Conservation (phyloP, 1,140 invertebrate species). For the Gyrodactylus salaris region DNA sequence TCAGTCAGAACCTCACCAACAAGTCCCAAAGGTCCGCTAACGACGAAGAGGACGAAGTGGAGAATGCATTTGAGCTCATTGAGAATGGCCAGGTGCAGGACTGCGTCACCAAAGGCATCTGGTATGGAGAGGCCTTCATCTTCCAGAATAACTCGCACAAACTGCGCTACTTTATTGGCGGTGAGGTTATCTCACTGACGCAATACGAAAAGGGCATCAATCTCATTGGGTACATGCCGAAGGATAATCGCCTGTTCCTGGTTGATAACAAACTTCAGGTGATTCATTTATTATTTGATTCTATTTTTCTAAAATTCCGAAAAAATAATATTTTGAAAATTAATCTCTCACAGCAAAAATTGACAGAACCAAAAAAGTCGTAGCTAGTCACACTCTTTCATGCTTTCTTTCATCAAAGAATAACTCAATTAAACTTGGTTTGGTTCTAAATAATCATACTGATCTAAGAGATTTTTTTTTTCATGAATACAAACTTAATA, state of each 20-base stretch:
- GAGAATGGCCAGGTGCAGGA: conserved; percentile 41
- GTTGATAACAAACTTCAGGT: conserved; percentile 74
- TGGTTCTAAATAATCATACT: no score
- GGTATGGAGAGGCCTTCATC: conserved; percentile 97
- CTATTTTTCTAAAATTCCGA: no score
- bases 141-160: conserved; percentile 88
- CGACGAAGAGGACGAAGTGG: conserved; percentile 75
- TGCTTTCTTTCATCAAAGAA: no score
- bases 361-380: no score
- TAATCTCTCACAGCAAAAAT: no score
- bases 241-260: conserved; percentile 73
- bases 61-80: background rate
- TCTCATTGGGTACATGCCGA: conserved; percentile 73
- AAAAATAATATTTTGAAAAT: no score
- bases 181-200: conserved; percentile 83
- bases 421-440: no score
- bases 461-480: no score
- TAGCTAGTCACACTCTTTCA: no score
- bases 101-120: conserved; percentile 65
- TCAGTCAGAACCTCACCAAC: conserved; percentile 35
- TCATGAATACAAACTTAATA: no score
- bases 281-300: no score
- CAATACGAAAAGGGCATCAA: conserved; percentile 66
- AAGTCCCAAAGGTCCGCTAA: conserved; percentile 59
- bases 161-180: conserved; percentile 92